phyloP scores from a whole-genome alignment of 1,140 invertebrate species.

The Glomeris maerens region DNA sequence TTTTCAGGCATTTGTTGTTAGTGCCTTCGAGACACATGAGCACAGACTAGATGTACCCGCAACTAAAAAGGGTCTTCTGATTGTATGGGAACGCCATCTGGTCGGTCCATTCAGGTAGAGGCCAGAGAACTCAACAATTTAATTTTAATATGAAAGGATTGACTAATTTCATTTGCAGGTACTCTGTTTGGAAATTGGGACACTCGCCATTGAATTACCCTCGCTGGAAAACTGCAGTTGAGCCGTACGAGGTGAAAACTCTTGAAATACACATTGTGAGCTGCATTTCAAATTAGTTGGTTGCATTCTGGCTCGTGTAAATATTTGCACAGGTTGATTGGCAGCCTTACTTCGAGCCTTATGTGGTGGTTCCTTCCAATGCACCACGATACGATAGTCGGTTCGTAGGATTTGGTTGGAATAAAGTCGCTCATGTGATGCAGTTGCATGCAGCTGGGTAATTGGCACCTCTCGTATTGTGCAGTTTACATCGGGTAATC shows the following conservation, averaged over 20 bases:
- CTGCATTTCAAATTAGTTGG: background rate
- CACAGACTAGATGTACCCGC: background rate
- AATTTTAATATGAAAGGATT: too few species aligned
- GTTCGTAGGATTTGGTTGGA: conserved; percentile 92
- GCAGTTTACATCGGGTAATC: background rate
- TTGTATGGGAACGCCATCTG: background rate
- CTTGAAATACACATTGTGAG: background rate
- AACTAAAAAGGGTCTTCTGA: background rate
- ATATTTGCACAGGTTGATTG: conserved; percentile 24
- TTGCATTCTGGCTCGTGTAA: too few species aligned
- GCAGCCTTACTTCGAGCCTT: conserved; percentile 34
- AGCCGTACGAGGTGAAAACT: background rate
- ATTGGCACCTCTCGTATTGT: conserved; percentile 18
- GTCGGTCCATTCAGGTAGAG: background rate
- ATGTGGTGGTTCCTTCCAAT: conserved; percentile 28
- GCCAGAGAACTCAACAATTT: too few species aligned
- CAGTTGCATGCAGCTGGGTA: conserved; percentile 29
- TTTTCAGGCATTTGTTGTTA: background rate
- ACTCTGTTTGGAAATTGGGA: conserved; percentile 1
- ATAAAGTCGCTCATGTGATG: conserved; percentile 50
- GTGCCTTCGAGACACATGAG: background rate
- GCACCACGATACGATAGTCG: conserved; percentile 29
- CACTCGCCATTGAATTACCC: background rate
- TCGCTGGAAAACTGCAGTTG: background rate
- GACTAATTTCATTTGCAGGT: too few species aligned